These are phyloP conservation scores for Tapera naevia DNA, from an alignment of 2,797 vertebrate species.

Conservation along the genomic window DNA sequence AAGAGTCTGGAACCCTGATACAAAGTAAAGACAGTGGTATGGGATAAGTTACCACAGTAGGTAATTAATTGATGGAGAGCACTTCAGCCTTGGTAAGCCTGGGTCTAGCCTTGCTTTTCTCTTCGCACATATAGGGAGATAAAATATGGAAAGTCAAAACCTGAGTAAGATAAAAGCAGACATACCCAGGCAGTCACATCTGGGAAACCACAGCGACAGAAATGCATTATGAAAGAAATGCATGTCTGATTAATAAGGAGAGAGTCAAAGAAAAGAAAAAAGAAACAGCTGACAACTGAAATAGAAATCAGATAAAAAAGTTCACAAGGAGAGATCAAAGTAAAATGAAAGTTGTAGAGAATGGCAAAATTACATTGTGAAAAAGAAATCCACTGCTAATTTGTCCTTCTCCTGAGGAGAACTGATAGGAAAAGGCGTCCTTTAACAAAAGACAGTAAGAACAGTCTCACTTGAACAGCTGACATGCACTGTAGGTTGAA, in stretches of 20 bases:
- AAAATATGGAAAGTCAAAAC: neutral
- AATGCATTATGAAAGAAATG: neutral
- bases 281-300: neutral
- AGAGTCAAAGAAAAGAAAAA: neutral
- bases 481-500: neutral
- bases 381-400: neutral
- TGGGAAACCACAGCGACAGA: neutral
- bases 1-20: neutral
- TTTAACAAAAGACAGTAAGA: neutral
- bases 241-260: neutral
- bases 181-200: neutral
- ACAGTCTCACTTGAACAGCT: neutral
- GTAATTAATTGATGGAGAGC: neutral
- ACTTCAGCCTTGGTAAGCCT: accelerated
- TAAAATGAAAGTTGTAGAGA: neutral
- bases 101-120: neutral
- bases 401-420: neutral
- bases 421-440: neutral
- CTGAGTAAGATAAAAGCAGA: neutral
- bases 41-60: neutral
- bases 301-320: neutral
- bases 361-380: neutral
- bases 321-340: neutral
- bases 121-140: neutral
- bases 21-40: neutral